Evolutionary conservation across 2,888 invertebrate genomes (phyloP).

Genomic region (Harpagoxenus sublaevis): DNA sequence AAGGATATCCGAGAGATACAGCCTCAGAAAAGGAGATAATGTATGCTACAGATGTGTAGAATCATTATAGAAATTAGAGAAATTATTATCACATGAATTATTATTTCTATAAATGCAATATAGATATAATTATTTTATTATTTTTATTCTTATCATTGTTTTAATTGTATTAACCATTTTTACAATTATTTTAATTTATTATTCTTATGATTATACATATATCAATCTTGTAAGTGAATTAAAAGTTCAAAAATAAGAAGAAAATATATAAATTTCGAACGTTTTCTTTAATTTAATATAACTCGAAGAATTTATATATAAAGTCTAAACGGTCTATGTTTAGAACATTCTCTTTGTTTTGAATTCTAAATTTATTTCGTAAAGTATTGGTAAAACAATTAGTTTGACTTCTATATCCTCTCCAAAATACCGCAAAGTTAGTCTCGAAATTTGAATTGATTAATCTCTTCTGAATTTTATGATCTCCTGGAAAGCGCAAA

Average conservation of each 20-base stretch:
- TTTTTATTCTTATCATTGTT: neutral
- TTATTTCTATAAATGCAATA: neutral
- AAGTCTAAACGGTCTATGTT: neutral
- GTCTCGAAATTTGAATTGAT: neutral
- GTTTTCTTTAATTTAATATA: neutral
- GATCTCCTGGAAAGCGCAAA: neutral
- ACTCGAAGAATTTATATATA: neutral
- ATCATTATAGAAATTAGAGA: neutral
- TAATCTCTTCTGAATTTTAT: neutral
- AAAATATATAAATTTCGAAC: neutral
- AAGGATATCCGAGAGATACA: constrained; percentile 86
- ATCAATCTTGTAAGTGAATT: neutral
- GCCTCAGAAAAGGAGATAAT: constrained; percentile 83
- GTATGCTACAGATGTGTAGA: constrained; percentile 78
- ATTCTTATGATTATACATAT: neutral
- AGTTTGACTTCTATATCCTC: neutral
- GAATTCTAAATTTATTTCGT: neutral
- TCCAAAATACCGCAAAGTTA: neutral
- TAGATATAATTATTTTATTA: too few relatives aligned
- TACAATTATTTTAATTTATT: neutral
- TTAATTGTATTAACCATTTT: neutral
- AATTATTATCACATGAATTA: neutral
- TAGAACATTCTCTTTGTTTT: neutral
- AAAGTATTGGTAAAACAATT: neutral
- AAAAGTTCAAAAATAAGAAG: neutral